phyloP scores from a whole-genome alignment of 2,113 vertebrate genomes.

The Triplophysa dalaica region DNA sequence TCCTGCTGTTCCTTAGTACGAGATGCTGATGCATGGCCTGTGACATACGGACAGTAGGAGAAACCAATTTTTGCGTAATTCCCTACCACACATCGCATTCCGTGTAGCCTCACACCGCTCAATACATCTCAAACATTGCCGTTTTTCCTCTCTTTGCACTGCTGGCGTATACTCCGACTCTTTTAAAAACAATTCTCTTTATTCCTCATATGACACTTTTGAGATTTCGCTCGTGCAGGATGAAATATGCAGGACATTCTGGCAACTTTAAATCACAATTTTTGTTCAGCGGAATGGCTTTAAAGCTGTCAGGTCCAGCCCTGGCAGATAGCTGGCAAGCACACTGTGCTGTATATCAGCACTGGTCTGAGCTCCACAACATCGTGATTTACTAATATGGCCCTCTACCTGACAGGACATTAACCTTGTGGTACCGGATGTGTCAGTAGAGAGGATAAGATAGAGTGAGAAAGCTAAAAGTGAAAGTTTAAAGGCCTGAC shows the following conservation, averaged over 20 bases:
- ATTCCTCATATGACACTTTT: conserved; percentile 52
- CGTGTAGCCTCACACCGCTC: conserved; percentile 4
- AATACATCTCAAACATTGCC: conserved; percentile 43
- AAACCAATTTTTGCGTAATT: conserved; percentile 53
- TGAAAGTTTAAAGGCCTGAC: conserved; percentile 11
- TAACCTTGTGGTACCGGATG: conserved; percentile 33
- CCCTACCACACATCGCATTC: conserved; percentile 34
- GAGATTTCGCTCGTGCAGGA: conserved; percentile 52
- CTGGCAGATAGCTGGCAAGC: conserved; percentile 47
- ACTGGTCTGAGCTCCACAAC: conserved; percentile 13
- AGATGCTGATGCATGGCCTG: conserved; percentile 15
- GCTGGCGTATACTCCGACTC: background rate
- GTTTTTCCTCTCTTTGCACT: conserved; percentile 30
- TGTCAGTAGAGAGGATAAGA: conserved; percentile 52
- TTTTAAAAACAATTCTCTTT: conserved; percentile 50
- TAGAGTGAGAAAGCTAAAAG: conserved; percentile 54
- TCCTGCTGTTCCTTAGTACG: conserved; percentile 32
- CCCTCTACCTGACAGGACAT: conserved; percentile 32
- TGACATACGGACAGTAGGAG: conserved; percentile 49
- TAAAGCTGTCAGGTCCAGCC: conserved; percentile 49
- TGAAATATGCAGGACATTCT: conserved; percentile 52
- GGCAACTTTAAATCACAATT: conserved; percentile 55
- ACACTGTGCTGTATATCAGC: conserved; percentile 35
- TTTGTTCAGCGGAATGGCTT: conserved; percentile 36
- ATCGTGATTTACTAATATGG: conserved; percentile 49